Base-by-base conservation (phyloP, 2,113 vertebrate genomes). In the Tachysurus vachellii region DNA sequence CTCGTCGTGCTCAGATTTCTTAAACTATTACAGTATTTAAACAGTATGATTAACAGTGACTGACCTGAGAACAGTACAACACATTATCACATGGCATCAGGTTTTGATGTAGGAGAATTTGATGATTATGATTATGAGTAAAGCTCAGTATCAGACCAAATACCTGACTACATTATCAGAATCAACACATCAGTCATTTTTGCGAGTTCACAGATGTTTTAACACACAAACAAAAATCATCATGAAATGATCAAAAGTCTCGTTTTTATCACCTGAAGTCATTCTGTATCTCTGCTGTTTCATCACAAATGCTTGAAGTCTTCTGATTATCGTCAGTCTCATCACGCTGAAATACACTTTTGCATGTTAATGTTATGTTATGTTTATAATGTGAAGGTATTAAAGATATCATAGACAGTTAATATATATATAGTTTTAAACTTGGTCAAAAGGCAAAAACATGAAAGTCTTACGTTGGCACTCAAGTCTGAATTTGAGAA, bases 391-490 rank as follows among this genome's bases (percentile, higher is more conserved):
- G 13, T 76, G 44, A 76, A 36, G 13, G 9, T 9, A 59, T 36
- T 59, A 12, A 70, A 31, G 10, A 14, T 42, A 13, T 23, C 21
- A 19, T 54, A 57, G 28, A 36, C 36, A 36, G 36, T 36, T 59
- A 19, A 1, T 84, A n/a, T 5, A 56, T 36, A 2, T 36, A 3
- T n/a, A 59, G 7, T 8, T 84, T 73, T 56, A 84, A 53, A 42
- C 19, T 26, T 70, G 0, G 12, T 4, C 36, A 71, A 5, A 73
- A 44, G 0, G 17, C 1, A 21, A 61, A 80, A 59, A 86, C 7
- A 36, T 7, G 47, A 66, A 92, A 91, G 87, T 17, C 94, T 94
- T 86, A 94, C 94, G 36, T n/a, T 53, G 6, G 61, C 28, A 81
- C 79, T 62, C 0, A 16, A 26, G 28, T 64, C 82, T 61, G 1